These are phyloP conservation scores for Cavia aperea DNA, from an alignment of 2,113 vertebrate species.

Conservation along the genomic window DNA sequence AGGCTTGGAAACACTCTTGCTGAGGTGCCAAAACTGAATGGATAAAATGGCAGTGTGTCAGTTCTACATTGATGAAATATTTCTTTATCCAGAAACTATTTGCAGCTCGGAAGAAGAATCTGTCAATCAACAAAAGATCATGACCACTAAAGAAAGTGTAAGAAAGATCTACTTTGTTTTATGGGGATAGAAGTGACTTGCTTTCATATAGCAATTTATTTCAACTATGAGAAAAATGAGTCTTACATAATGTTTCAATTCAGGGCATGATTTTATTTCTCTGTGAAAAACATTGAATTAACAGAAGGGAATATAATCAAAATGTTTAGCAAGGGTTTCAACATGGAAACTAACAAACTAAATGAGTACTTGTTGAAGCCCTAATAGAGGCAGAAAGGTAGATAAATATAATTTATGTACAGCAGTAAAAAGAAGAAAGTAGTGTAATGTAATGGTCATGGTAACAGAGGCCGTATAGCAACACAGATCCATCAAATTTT, in stretches of 20 bases:
- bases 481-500: background rate
- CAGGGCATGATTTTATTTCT: background rate
- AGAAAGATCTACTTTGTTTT: background rate
- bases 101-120: background rate
- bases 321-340: background rate
- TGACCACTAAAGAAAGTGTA: background rate
- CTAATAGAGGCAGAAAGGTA: background rate
- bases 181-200: background rate
- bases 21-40: background rate
- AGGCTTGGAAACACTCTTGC: background rate
- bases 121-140: background rate
- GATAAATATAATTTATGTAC: background rate
- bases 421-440: background rate
- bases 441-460: background rate
- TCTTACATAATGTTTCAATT: background rate
- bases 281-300: background rate
- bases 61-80: background rate
- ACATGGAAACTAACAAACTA: background rate
- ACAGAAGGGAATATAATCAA: background rate
- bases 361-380: background rate
- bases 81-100: background rate
- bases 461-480: background rate
- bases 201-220: background rate
- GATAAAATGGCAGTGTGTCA: background rate
- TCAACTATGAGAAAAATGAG: background rate